Conservation (phyloP, 2,113 vertebrate genomes). For the Turnix velox region DNA sequence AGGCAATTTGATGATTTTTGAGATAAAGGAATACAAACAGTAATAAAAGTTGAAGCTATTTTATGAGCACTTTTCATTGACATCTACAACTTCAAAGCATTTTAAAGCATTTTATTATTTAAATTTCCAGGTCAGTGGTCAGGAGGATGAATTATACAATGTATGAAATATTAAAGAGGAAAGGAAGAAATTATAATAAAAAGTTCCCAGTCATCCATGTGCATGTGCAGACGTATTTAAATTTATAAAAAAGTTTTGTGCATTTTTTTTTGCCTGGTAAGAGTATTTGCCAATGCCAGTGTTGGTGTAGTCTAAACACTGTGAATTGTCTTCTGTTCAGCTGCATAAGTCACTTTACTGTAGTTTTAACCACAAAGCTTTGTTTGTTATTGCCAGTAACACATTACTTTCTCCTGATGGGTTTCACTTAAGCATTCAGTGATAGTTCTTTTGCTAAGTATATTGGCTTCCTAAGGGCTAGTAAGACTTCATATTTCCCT, state of each 20-base stretch:
- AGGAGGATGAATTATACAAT: background rate
- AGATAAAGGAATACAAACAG: conserved; percentile 38
- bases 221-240: conserved; percentile 26
- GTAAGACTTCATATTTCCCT: background rate
- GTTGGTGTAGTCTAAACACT: conserved; percentile 43
- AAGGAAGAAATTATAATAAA: background rate
- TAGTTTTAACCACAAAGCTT: background rate
- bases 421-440: background rate
- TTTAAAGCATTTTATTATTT: conserved; percentile 15
- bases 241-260: conserved; percentile 14
- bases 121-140: conserved; percentile 15
- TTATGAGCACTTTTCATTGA: conserved; percentile 24
- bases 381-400: background rate
- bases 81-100: conserved; percentile 15
- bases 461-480: background rate
- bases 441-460: background rate
- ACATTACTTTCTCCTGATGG: background rate
- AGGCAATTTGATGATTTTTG: background rate
- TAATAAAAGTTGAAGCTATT: conserved; percentile 17
- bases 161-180: conserved; percentile 27
- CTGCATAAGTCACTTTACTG: background rate
- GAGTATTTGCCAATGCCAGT: conserved; percentile 5
- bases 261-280: background rate
- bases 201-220: background rate
- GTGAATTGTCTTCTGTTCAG: conserved; percentile 41